Percentiles rank a stretch among this genome's conserved stretches.
Evolutionary conservation across 2,113 vertebrate genomes (phyloP).

Genomic region (Rhagologus leucostigma): DNA sequence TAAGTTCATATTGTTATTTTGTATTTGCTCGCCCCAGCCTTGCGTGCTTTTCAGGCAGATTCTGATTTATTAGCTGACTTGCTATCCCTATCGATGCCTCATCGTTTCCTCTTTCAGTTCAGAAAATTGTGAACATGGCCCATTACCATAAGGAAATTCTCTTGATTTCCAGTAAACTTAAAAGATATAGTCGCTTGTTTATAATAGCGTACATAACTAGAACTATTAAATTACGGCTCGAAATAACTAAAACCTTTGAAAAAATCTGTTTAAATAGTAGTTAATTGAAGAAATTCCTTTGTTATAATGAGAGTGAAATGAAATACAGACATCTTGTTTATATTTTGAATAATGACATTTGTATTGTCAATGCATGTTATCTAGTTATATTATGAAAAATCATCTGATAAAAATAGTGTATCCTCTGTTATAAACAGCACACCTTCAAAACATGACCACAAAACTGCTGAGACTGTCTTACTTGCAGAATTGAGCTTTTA

Average conservation of each 20-base stretch:
- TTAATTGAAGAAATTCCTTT: neutral
- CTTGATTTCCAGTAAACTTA: neutral
- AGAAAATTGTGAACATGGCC: neutral
- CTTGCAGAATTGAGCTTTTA: neutral
- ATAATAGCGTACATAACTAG: neutral
- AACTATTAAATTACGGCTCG: neutral
- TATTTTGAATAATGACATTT: neutral
- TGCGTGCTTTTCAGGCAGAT: neutral
- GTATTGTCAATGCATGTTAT: neutral
- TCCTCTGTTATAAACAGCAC: neutral
- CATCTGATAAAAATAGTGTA: neutral
- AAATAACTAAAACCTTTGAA: neutral
- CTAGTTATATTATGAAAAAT: neutral
- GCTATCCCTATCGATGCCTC: neutral
- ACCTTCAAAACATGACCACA: neutral
- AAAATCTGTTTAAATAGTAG: neutral
- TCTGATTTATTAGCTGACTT: neutral
- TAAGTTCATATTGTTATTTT: neutral
- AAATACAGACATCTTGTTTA: neutral
- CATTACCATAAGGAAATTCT: neutral
- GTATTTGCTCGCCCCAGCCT: neutral
- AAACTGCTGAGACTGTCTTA: neutral
- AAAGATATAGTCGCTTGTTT: neutral
- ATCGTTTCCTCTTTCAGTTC: neutral
- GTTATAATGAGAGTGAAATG: neutral